phyloP scores from a whole-genome alignment of 1,140 invertebrate genomes.

The Drosophila ogumai region DNA sequence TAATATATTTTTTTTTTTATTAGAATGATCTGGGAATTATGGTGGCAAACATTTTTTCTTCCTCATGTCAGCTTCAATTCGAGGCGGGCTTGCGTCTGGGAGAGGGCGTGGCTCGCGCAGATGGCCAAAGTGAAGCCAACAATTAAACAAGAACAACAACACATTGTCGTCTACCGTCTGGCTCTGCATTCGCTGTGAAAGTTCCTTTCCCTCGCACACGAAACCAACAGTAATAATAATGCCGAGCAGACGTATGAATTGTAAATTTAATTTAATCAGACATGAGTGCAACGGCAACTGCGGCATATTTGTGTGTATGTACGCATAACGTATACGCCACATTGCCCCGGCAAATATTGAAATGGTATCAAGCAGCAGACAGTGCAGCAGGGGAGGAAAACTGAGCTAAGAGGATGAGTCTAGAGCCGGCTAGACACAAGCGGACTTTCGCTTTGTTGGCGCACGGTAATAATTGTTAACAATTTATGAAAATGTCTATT shows the following conservation, averaged over 20 bases:
- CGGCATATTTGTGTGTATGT: conserved; percentile 42
- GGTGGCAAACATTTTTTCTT: neutral
- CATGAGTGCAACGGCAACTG: conserved; percentile 65
- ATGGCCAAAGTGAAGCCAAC: conserved; percentile 25
- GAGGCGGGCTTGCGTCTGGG: conserved; percentile 8
- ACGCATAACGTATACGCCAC: conserved; percentile 59
- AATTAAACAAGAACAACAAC: conserved; percentile 52
- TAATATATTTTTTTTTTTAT: neutral
- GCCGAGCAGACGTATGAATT: conserved; percentile 64
- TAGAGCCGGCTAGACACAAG: conserved; percentile 37
- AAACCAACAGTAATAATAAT: conserved; percentile 29
- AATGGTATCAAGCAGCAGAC: conserved; percentile 50
- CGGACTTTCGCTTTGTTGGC: conserved; percentile 56
- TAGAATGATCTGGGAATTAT: neutral
- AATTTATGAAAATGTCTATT: conserved; percentile 80
- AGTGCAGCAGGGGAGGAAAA: conserved; percentile 10
- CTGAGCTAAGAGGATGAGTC: conserved; percentile 18
- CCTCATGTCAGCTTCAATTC: conserved; percentile 44
- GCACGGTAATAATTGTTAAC: conserved; percentile 71
- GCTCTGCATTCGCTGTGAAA: conserved; percentile 12
- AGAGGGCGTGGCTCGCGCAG: conserved; percentile 37
- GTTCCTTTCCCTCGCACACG: conserved; percentile 17
- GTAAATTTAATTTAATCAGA: conserved; percentile 81
- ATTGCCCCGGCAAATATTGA: conserved; percentile 64
- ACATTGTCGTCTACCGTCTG: conserved; percentile 28